A percentile compares a stretch with the other conserved stretches of the same genome.
Evolutionary conservation across 92 coral and sea anemone genomes (phyloP).

Genomic region (Pocillopora grandis): DNA sequence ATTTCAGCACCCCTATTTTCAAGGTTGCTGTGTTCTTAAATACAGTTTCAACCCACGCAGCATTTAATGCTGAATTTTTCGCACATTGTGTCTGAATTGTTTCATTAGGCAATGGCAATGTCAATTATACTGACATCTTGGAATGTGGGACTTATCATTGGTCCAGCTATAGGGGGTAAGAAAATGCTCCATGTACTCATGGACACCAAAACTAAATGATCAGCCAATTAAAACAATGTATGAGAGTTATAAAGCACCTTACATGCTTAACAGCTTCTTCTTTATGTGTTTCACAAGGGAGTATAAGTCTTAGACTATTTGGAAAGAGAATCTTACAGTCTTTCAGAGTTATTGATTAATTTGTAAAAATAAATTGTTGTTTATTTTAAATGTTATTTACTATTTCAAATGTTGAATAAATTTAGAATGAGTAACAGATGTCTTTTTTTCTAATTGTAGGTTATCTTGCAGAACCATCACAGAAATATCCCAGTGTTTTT

Average conservation of each 20-base stretch:
- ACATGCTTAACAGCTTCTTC: no score
- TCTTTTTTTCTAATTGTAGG: constrained; percentile 37
- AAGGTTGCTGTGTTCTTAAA: no score
- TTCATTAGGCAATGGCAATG: constrained; percentile 71
- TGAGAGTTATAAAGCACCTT: no score
- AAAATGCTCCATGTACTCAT: no score
- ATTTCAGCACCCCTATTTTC: no score
- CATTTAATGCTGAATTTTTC: neutral
- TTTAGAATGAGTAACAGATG: neutral
- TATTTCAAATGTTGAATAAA: no score
- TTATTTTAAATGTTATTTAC: no score
- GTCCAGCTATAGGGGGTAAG: constrained; percentile 90
- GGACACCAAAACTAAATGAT: neutral
- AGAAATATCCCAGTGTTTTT: constrained; percentile 63
- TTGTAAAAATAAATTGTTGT: no score
- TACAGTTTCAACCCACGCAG: neutral
- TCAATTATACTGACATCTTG: constrained; percentile 69
- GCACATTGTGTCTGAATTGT: neutral
- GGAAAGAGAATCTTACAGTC: no score
- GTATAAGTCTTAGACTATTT: no score
- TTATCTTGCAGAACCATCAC: constrained; percentile 61
- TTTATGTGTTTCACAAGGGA: no score
- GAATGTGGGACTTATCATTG: constrained; percentile 75
- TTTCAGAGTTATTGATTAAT: no score
- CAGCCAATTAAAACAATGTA: neutral